A percentile compares a stretch with the other conserved stretches of the same genome.
Conservation (phyloP, 1,140 invertebrate species). For the Streblospio benedicti region DNA sequence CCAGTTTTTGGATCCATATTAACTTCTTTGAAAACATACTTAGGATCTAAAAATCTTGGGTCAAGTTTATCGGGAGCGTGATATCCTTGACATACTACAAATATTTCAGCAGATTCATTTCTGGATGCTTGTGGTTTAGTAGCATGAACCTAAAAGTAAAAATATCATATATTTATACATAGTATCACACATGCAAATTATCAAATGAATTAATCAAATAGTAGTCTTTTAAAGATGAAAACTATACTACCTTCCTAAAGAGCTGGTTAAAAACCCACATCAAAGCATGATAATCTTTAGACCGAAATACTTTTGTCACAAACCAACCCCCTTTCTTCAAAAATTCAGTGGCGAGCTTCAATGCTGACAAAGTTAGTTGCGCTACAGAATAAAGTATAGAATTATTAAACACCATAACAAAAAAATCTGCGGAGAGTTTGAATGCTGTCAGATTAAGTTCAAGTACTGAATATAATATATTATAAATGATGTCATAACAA, state of each 20-base stretch:
- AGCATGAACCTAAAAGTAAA: no score
- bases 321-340: slow-evolving; percentile 91
- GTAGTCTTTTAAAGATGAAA: no score
- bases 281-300: slow-evolving; percentile 92
- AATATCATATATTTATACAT: no score
- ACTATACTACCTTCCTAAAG: slow-evolving; percentile 70
- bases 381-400: slow-evolving; percentile 42
- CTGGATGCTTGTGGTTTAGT: slow-evolving; percentile 98
- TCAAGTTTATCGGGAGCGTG: slow-evolving; percentile 89
- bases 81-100: slow-evolving; percentile 93
- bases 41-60: slow-evolving; percentile 84
- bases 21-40: slow-evolving; percentile 91
- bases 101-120: slow-evolving; percentile 98
- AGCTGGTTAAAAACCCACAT: slow-evolving; percentile 94
- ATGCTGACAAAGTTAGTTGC: slow-evolving; percentile 76
- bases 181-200: no score
- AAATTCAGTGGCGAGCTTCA: slow-evolving; percentile 88
- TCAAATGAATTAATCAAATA: no score
- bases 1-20: slow-evolving; percentile 57
- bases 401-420: slow-evolving; percentile 11
- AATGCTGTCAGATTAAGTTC: background rate
- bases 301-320: slow-evolving; percentile 96
- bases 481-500: no score
- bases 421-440: background rate
- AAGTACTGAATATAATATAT: background rate